Evolutionary conservation across 2,888 invertebrate species (phyloP), one percentile per base, ranked within the genome.

Genomic region (Hirudinaria manillensis): DNA sequence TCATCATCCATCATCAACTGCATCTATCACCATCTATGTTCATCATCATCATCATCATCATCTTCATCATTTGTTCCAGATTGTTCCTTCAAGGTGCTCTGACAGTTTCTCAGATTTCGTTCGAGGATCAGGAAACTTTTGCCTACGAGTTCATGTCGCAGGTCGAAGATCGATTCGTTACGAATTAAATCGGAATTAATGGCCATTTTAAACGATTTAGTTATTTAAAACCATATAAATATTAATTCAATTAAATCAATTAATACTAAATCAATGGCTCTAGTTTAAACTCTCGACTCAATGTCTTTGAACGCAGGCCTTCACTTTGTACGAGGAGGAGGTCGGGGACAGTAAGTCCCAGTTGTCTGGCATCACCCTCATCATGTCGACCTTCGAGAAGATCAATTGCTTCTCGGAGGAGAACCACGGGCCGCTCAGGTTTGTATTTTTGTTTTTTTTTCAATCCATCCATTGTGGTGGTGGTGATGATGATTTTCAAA

Each of bases 131-230:
- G 84, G 97, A 98, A 87, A 93, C 94, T 13, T 92, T 98, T 0
- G 97, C 97, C 0, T 99, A 99, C 87, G 99, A 99, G 86, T 99
- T 94, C 83, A 91, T 99, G 85, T 95, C 97, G 32, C 92, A 92
- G 87, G 90, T 89, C 78, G 78, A n/a, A n/a, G n/a, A 81, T 76
- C 24, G 3, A 29, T 34, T n/a, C 3, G 16, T 29, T n/a, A n/a
- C n/a, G n/a, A n/a, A n/a, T n/a, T n/a, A n/a, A n/a, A n/a, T n/a
- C n/a, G n/a, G n/a, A 45, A 45, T 45, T 7, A 45, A 45, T 45
- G 1, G 13, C 1, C 1, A 45, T 45, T 16, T 45, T 7, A 2
- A 45, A 10, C 10, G 16, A 29, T 2, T 32, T 4, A 10, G 32
- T 68, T 29, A 32, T 4, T 29, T 67, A 24, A 24, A 56, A 6